Evolutionary conservation across 30 jellyfish, hydroid and myxozoan genomes (phyloP), one percentile per base, ranked within the genome.

Genomic region (Pseudorhiza aurosa): DNA sequence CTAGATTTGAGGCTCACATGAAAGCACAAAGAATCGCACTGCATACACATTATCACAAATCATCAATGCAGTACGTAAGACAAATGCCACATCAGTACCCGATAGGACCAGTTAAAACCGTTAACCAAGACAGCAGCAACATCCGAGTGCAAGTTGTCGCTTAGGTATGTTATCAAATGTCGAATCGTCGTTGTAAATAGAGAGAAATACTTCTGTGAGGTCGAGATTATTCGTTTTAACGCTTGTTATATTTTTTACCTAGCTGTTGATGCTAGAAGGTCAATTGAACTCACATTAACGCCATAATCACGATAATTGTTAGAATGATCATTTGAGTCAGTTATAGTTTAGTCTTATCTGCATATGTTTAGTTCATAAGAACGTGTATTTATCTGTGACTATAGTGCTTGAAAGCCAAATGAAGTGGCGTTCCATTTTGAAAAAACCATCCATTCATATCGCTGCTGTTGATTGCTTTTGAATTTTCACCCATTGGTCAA

Each of bases 1-100:
- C 96, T 22, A 60, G 95, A 39, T 94, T 75, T 67, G 99, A 94
- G 59, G 96, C 96, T n/a, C 96, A 83, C 88, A 30, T 78, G 82
- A 68, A 78, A 65, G 90, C 97, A 9, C 84, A 87, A 57, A 46
- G 99, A 15, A 82, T 94, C 21, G 99, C 99, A 0, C 46, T 94
- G 55, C 99, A 94, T 19, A 72, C 99, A n/a, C 99, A 94, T 47
- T 87, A 87, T 49, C 74, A 68, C 72, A 72, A 83, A 40, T 53
- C 95, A 4, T 82, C 95, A 6, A 57, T 65, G 42, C 85, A 83
- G 17, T 79, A 83, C 15, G 81, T 78, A 26, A 78, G 65, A 46
- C 72, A 71, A 35, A 26, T 68, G 28, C 82, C 78, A 12, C 82
- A 75, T 21, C 73, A 62, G 4, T 63, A 78, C 27, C 77, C 43